Base-by-base conservation (phyloP, 2,888 invertebrate genomes). In the Esperia sulphurella region DNA sequence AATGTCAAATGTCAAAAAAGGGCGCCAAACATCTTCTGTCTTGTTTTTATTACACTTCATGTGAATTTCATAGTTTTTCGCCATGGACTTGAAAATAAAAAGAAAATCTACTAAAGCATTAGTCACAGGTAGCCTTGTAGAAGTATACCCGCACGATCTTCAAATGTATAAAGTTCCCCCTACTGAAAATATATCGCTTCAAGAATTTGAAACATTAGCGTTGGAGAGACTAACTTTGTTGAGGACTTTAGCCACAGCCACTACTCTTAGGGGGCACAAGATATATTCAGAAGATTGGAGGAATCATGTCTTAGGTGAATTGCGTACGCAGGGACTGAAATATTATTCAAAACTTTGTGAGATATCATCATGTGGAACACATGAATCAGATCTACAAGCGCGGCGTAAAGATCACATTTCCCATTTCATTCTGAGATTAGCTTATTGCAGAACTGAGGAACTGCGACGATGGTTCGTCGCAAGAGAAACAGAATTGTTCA, bases 401-500 rank as follows among this genome's bases (percentile, higher is more conserved):
- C 91, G 96, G 48, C 91, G 92, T 31, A 92, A 92, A 53, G 99
- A 99, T 80, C 95, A 96, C 66, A 92, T 98, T 45, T 97, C 98
- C 0, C 99, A 99, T 79, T 98, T 95, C 75, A 96, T 98, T 62
- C 88, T 99, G 3, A 91, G 98, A 48, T 81, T 99, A 49, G 97
- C 97, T 0, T 98, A 97, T 79, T 98, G 97, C 71, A 92, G 95
- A 65, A 94, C 94, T 14, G 95, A 96, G 58, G 97, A 98, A 48
- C 86, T 97, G 35, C 90, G 95, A 31, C 92, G 91, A 51, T 99
- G 99, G 98, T 97, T 98, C 72, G 86, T 98, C 10, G 86, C 92
- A 14, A 93, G 96, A 58, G 99, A 99, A 89, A 79, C 95, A 52
- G 98, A 99, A 69, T 89, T 98, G 47, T 98, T 99, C 69, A 94